These are phyloP conservation scores for Carpatolechia fugitivella DNA, from an alignment of 2,888 invertebrate genomes.

Conservation along the genomic window DNA sequence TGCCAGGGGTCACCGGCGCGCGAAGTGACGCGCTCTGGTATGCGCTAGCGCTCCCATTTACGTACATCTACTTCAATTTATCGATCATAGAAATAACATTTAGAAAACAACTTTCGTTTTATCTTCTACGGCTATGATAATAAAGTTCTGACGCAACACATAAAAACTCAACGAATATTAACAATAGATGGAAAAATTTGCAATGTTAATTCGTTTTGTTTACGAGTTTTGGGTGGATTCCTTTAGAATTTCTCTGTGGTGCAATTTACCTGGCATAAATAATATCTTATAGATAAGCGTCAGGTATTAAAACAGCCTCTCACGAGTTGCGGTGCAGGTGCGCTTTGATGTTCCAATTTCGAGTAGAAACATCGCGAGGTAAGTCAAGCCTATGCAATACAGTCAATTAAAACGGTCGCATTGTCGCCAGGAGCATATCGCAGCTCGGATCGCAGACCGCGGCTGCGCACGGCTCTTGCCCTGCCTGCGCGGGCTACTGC, in stretches of 20 bases:
- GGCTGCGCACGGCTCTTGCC: not conserved
- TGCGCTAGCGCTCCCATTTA: slow-evolving; percentile 46
- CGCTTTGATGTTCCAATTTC: slow-evolving; percentile 29
- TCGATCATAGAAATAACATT: slow-evolving; percentile 21
- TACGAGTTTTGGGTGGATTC: not conserved
- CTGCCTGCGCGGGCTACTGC: slow-evolving; percentile 13
- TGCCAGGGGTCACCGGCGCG: slow-evolving; percentile 56
- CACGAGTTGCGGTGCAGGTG: slow-evolving; percentile 22
- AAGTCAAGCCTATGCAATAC: slow-evolving; percentile 38
- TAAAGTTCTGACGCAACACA: slow-evolving; percentile 2
- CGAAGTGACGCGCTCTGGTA: slow-evolving; percentile 45
- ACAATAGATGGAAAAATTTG: not conserved
- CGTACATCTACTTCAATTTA: slow-evolving; percentile 28
- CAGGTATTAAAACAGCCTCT: not conserved
- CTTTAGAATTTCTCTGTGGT: not conserved
- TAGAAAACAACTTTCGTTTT: slow-evolving; percentile 21
- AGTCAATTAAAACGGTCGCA: slow-evolving; percentile 58
- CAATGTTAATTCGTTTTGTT: slow-evolving; percentile 3
- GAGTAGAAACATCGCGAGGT: slow-evolving; percentile 30
- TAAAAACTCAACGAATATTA: not conserved
- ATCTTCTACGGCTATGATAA: slow-evolving; percentile 5
- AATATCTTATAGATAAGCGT: slow-evolving; percentile 4
- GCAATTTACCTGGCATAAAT: not conserved
- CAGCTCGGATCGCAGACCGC: slow-evolving; percentile 22
- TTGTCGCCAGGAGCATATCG: slow-evolving; percentile 36